A percentile compares a stretch with the other conserved stretches of the same genome.
phyloP scores from a whole-genome alignment of 2,113 vertebrate species.

The Ctenomys sociabilis region DNA sequence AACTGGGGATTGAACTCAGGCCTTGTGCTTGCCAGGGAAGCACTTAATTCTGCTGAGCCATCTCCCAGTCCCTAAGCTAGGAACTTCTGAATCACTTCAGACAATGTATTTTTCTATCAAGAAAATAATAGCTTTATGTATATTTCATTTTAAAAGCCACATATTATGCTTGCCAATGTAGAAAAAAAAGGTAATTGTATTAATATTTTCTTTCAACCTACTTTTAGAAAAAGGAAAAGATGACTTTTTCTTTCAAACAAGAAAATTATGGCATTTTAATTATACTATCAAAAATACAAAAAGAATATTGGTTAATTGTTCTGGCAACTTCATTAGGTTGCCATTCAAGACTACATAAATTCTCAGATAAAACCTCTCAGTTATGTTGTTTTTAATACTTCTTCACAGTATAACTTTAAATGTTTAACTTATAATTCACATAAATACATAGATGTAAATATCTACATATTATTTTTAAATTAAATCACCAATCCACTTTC shows the following conservation, averaged over 20 bases:
- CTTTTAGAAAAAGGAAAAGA: not conserved
- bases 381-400: not conserved
- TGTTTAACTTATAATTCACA: not conserved
- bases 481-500: not conserved
- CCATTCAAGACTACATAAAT: not conserved
- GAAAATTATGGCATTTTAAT: not conserved
- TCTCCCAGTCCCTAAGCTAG: too few species aligned
- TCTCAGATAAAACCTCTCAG: not conserved
- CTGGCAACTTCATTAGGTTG: not conserved
- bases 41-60: too few species aligned
- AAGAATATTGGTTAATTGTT: not conserved
- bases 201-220: slow-evolving; percentile 40
- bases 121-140: not conserved
- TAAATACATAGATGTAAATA: not conserved
- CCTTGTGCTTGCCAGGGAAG: too few species aligned
- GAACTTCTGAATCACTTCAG: slow-evolving; percentile 45
- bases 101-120: slow-evolving; percentile 52
- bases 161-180: not conserved
- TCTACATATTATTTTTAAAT: not conserved
- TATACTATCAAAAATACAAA: slow-evolving; percentile 26
- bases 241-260: not conserved
- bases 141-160: not conserved
- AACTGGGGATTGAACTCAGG: too few species aligned
- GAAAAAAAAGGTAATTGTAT: not conserved
- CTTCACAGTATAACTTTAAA: not conserved